phyloP scores from a whole-genome alignment of 2,888 invertebrate species.

The Anthophora plumipes region DNA sequence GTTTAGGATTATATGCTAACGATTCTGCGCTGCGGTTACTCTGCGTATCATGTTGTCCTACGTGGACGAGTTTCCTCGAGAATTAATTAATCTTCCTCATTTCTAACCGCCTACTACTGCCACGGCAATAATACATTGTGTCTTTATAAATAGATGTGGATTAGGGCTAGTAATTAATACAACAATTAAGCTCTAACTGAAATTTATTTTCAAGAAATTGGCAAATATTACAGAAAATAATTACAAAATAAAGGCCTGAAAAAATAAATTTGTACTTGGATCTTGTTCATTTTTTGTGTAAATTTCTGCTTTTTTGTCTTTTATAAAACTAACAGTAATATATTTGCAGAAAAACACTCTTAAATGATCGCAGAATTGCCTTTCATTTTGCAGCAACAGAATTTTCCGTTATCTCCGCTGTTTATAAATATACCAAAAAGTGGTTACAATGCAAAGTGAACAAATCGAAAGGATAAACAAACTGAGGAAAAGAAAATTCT shows the following conservation, averaged over 20 bases:
- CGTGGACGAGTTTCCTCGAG: not conserved
- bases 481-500: no score
- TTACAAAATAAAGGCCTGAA: no score
- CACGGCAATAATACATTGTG: not conserved
- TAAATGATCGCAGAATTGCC: not conserved
- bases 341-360: no score
- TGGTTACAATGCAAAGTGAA: no score
- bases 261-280: no score
- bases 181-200: not conserved
- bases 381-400: not conserved
- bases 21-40: slow-evolving; percentile 40
- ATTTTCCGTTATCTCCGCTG: no score
- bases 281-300: no score
- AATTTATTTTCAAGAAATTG: not conserved
- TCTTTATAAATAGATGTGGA: slow-evolving; percentile 1
- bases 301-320: no score
- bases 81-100: slow-evolving; percentile 19
- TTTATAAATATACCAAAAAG: no score
- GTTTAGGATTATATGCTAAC: slow-evolving; percentile 73
- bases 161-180: not conserved
- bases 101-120: not conserved
- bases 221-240: not conserved
- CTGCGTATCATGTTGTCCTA: slow-evolving; percentile 34
- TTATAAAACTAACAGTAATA: no score
- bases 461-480: no score